Base-by-base conservation (phyloP, 2,797 vertebrate genomes). In the Orientallactaga sibirica region DNA sequence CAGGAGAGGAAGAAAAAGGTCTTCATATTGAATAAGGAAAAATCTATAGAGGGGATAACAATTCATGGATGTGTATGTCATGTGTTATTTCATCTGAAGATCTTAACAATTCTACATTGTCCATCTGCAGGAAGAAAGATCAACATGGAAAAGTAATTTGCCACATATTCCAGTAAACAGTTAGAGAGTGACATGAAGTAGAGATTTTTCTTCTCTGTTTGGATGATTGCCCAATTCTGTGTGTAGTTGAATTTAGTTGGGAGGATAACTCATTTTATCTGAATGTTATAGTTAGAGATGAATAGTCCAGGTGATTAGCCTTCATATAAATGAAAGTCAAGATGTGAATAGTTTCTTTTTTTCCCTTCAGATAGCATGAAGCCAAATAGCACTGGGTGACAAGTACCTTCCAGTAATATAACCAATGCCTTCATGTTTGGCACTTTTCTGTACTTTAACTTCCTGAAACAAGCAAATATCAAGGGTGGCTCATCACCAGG, bases 381-480 rank as follows among this genome's bases (percentile, higher is more conserved):
- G 24, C 25, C 88, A 82, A 61, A 41, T 19, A 67, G 5, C 33
- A 76, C 25, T 90, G 7, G 6, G 43, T 20, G n/a, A 24, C 55
- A 75, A 33, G 29, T 52, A 66, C n/a, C 12, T 52, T 55, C 41
- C 10, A 66, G 25, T 12, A 58, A n/a, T n/a, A 5, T n/a, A 76
- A 33, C 41, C 19, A 43, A 14, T 18, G 8, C 24, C 67, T 71
- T 52, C 33, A 86, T 58, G 16, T 2, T 14, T 52, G 10, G 20
- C 29, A 71, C 7, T 81, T 48, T 86, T 71, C 58, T 81, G 6
- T 80, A 71, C 10, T 93, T 85, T 71, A 88, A 64, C 75, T 91
- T 64, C 43, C 29, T 25, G 55, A 10, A 79, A 67, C 22, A 88
- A 76, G 74, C 10, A 77, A 48, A 25, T 71, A 25, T 81, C 75